Base-by-base conservation (phyloP, 2,888 invertebrate species). In the Drosophila mettleri region DNA sequence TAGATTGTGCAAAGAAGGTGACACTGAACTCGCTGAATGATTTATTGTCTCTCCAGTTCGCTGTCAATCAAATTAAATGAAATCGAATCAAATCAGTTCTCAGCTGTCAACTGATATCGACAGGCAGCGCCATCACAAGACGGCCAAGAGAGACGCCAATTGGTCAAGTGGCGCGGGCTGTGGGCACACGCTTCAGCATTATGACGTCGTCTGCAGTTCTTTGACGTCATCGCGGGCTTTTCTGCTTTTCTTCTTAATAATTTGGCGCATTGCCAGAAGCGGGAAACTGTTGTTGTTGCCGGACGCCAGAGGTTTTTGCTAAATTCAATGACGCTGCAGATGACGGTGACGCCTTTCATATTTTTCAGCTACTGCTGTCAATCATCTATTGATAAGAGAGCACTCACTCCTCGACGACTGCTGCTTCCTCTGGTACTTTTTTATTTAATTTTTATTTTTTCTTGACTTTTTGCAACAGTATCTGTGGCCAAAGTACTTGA, bases 11-110 rank as follows among this genome's bases (percentile, higher is more conserved):
- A 22, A 48, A 52, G 45, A 45, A 54, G 57, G 29, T 57, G 68
- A 60, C 52, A 53, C 36, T 48, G 41, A 57, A 52, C n/a, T 33
- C 48, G 29, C 24, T 54, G 58, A 70, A 39, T 24, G 51, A 65
- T 55, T 71, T 65, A 72, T 52, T 72, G 51, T 9, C 31, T 27
- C 39, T 38, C 34, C 41, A 46, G 58, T 53, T 71, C 14, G 36
- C 55, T 53, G 71, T 60, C 71, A 64, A 60, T 65, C 55, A 29
- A 73, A 69, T 55, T 36, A 39, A 60, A 60, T 55, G 18, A 20
- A 52, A 18, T 59, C 18, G 24, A 48, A 48, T 48, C 49, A 8
- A 31, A 53, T 53, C 39, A 53, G 16, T 53, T 39, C 41, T 31
- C 38, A 49, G 43, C 64, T 59, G 71, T 64, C 70, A 70, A 22